Conservation (phyloP, 2,888 invertebrate genomes). For the Hylaea fasciaria region DNA sequence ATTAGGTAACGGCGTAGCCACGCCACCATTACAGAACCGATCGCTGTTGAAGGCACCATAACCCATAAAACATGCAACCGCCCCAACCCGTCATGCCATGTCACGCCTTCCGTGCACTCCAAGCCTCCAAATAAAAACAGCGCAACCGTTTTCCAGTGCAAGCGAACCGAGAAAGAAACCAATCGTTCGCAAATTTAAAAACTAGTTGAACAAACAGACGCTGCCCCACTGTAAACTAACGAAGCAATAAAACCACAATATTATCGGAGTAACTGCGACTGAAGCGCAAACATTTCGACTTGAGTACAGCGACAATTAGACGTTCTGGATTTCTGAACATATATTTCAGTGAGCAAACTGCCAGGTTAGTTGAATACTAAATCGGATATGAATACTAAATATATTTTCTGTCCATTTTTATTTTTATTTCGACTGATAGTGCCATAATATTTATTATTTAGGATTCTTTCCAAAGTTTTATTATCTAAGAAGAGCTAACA, state of each 20-base stretch:
- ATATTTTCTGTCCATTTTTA: too few species aligned
- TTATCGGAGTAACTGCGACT: conserved; percentile 53
- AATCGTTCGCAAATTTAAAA: conserved; percentile 27
- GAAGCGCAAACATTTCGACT: conserved; percentile 29
- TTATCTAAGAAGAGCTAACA: too few species aligned
- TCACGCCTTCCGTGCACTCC: conserved; percentile 44
- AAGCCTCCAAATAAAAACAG: conserved; percentile 10
- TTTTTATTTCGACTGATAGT: too few species aligned
- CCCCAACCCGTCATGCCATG: conserved; percentile 32
- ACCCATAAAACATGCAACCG: conserved; percentile 31
- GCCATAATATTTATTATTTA: too few species aligned
- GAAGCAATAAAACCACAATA: conserved; percentile 68
- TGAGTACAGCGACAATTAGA: conserved; percentile 14
- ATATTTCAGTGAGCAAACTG: conserved; percentile 5
- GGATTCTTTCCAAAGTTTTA: too few species aligned
- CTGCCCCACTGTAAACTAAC: conserved; percentile 53
- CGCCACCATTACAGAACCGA: conserved; percentile 1
- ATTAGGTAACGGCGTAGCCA: background rate
- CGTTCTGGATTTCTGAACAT: conserved; percentile 17
- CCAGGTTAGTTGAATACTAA: conserved; percentile 7
- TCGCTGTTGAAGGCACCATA: conserved; percentile 28
- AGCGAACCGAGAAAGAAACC: conserved; percentile 21
- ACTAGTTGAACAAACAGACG: conserved; percentile 40
- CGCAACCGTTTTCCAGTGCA: background rate
- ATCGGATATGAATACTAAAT: background rate